Evolutionary conservation across 2,113 vertebrate species (phyloP).

Genomic region (Anolis sagrei): DNA sequence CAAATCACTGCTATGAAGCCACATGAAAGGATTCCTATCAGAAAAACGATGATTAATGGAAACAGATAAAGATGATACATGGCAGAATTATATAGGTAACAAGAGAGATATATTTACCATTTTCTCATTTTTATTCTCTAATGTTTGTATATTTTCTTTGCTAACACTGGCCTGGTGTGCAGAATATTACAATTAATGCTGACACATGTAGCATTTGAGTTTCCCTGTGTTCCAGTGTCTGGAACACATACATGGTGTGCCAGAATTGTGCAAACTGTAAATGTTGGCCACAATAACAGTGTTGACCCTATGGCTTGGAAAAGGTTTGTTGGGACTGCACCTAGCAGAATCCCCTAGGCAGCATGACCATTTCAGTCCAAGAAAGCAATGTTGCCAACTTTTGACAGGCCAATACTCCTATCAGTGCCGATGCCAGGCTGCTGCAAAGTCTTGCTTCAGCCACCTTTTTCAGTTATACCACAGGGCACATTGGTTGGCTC

Average conservation of each 20-base stretch:
- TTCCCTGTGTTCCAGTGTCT: not conserved
- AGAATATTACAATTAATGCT: not conserved
- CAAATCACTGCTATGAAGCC: conserved; percentile 12
- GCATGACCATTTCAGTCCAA: too few species aligned
- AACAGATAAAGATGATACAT: not conserved
- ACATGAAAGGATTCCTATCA: conserved; percentile 20
- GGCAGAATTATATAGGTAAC: conserved; percentile 2
- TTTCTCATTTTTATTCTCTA: not conserved
- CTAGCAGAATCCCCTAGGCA: too few species aligned
- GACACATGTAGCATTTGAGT: not conserved
- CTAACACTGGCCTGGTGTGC: not conserved
- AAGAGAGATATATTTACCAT: not conserved
- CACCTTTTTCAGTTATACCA: too few species aligned
- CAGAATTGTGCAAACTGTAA: not conserved
- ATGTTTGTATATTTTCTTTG: not conserved
- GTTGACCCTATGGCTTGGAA: not conserved
- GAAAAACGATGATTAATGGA: conserved; percentile 31
- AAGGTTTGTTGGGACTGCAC: too few species aligned
- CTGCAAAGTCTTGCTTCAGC: too few species aligned
- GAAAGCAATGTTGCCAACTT: too few species aligned
- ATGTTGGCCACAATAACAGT: too few species aligned
- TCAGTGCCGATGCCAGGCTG: too few species aligned
- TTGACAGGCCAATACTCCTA: too few species aligned
- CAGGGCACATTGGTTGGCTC: not conserved
- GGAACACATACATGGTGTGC: not conserved